These are phyloP conservation scores for Amphipoea lucens DNA, from an alignment of 2,888 invertebrate genomes.

Conservation along the genomic window DNA sequence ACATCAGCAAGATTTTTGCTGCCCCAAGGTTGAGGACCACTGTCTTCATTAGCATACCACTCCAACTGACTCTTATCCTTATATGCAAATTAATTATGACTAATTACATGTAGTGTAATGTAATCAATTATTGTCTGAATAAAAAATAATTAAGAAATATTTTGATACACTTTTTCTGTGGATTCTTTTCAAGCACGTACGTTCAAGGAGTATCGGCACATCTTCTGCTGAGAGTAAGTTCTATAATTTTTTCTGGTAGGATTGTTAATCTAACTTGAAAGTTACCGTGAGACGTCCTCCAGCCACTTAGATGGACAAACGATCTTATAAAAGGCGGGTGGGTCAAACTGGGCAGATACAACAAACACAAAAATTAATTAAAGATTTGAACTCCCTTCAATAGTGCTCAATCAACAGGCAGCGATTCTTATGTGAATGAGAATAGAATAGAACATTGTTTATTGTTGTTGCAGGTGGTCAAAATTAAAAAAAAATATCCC, in stretches of 20 bases:
- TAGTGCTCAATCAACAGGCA: too few species aligned
- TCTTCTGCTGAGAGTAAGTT: background rate
- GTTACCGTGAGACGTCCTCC: too few species aligned
- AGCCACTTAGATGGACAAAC: too few species aligned
- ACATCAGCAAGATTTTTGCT: background rate
- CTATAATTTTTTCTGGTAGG: background rate
- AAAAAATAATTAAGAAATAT: conserved; percentile 13
- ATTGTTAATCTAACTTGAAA: too few species aligned
- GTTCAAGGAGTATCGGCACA: background rate
- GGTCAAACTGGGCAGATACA: too few species aligned
- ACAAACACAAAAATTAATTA: too few species aligned
- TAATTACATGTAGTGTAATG: conserved; percentile 37
- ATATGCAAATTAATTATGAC: conserved; percentile 34
- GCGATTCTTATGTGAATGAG: too few species aligned
- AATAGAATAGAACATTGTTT: too few species aligned
- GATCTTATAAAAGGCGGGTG: too few species aligned
- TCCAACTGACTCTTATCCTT: background rate
- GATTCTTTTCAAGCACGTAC: background rate
- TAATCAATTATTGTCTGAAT: conserved; percentile 21
- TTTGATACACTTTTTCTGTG: conserved; percentile 5
- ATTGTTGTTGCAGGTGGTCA: too few species aligned
- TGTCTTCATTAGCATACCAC: conserved; percentile 23
- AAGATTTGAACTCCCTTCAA: too few species aligned
- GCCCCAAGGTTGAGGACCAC: background rate
- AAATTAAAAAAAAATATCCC: too few species aligned